phyloP scores from a whole-genome alignment of 2,113 vertebrate species.

The Phocoena sinus region DNA sequence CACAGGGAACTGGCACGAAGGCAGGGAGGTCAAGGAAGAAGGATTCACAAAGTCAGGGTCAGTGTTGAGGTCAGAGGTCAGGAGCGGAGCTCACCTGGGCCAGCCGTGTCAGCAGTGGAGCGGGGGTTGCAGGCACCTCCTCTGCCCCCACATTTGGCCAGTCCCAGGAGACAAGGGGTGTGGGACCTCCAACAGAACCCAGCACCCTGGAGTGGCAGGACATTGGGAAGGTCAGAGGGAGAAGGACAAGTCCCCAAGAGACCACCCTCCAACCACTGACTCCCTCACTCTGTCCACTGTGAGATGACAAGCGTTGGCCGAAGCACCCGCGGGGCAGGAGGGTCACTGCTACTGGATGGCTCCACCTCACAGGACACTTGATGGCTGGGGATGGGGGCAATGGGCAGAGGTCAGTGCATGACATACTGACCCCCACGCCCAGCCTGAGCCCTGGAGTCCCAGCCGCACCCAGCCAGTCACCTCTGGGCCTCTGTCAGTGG shows the following conservation, averaged over 20 bases:
- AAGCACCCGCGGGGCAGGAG: conserved; percentile 70
- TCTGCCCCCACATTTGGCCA: conserved; percentile 18
- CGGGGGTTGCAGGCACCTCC: neutral
- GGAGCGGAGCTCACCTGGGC: conserved; percentile 81
- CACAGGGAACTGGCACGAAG: neutral
- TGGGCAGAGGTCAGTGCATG: neutral
- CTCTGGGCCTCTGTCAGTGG: conserved; percentile 86
- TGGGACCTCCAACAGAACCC: conserved; percentile 73
- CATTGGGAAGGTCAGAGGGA: neutral
- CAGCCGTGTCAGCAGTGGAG: conserved; percentile 80
- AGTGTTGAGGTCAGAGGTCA: neutral
- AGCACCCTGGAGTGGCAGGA: conserved; percentile 65
- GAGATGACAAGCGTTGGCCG: conserved; percentile 89
- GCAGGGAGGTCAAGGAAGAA: neutral
- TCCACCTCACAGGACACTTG: conserved; percentile 90
- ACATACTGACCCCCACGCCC: neutral
- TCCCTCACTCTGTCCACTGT: conserved; percentile 87
- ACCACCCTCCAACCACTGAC: neutral
- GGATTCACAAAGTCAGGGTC: too few relatives aligned
- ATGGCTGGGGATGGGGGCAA: conserved; percentile 79
- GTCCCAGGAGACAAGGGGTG: conserved; percentile 76
- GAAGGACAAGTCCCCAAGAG: neutral
- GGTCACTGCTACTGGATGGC: conserved; percentile 72
- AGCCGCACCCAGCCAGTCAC: conserved; percentile 65
- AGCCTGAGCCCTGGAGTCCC: neutral